phyloP scores from a whole-genome alignment of 2,888 invertebrate genomes.

The Athalia cordata region DNA sequence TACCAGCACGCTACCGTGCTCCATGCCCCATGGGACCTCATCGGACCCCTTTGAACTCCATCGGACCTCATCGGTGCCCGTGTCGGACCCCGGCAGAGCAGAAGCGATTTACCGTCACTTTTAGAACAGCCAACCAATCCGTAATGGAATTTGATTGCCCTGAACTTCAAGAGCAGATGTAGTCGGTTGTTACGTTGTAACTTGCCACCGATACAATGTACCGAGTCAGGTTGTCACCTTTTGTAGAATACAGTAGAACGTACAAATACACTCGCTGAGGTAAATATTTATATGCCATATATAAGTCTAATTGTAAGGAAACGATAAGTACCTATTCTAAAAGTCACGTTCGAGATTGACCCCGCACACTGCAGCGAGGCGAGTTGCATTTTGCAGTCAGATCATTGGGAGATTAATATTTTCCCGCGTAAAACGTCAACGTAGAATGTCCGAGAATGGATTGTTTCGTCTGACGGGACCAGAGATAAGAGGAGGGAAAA shows the following conservation, averaged over 20 bases:
- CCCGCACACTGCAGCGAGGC: constrained; percentile 13
- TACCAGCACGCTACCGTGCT: constrained; percentile 46
- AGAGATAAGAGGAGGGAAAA: constrained; percentile 35
- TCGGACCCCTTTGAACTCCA: constrained; percentile 39
- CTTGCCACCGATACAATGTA: constrained; percentile 22
- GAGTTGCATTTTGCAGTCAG: constrained; percentile 37
- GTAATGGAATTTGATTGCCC: constrained; percentile 41
- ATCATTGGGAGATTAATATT: constrained; percentile 43
- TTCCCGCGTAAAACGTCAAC: constrained; percentile 41
- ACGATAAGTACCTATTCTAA: constrained; percentile 26
- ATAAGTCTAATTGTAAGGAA: constrained; percentile 4
- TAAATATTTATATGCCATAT: background rate
- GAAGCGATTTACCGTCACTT: constrained; percentile 45
- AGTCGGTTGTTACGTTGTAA: constrained; percentile 14
- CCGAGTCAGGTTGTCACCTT: constrained; percentile 36
- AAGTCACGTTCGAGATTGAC: constrained; percentile 41
- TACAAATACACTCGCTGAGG: background rate
- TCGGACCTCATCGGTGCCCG: constrained; percentile 19
- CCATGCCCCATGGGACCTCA: background rate
- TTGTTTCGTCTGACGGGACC: constrained; percentile 37
- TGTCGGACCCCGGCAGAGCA: constrained; percentile 31
- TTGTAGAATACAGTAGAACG: background rate
- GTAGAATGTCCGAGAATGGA: constrained; percentile 42
- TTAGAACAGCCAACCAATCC: constrained; percentile 33
- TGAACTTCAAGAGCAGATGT: background rate